Evolutionary conservation across 2,797 vertebrate species (phyloP), one percentile per base, ranked within the genome.

Genomic region (Psittacula derbiana): DNA sequence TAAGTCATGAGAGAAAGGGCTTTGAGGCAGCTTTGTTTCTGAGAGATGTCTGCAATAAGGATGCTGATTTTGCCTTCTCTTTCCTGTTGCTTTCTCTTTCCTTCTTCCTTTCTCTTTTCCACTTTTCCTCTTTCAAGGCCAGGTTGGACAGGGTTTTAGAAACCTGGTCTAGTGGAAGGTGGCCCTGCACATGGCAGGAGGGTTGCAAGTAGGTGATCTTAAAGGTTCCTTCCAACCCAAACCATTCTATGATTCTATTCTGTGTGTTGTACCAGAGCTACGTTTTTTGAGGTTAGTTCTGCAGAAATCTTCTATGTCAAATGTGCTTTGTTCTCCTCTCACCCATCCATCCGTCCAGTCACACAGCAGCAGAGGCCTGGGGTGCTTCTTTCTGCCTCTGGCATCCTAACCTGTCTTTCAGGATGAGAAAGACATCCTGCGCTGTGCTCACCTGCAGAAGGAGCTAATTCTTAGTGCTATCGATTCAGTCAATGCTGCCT

Each of bases 361-460:
- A 6, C 55, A 57, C 13, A 57, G n/a, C 9, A 66, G 3, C 5
- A 72, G 61, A 90, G 7, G 38, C 15, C 31, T 57, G 38, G 30
- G 3, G 4, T 70, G 50, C n/a, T 79, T 93, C 70, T 20, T 23
- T 40, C 8, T 53, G 36, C 38, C 47, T 64, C 82, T 47, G 18
- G 10, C 30, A 28, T 78, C 24, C 40, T 84, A 44, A 94, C 55
- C 71, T 72, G 46, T 47, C 28, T 75, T 74, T 84, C 92, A 99
- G 99, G 98, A 99, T 38, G 98, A 99, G 53, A 97, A 97, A 23
- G 99, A 99, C 88, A 98, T 99, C 95, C 95, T 98, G 80, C 99
- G 99, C 87, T 99, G 98, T 40, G 99, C 99, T 86, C 99, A 99
- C 96, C 97, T 99, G 65, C 99, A 99, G 97, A 99, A 99, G 93